Base-by-base conservation (phyloP, 2,888 invertebrate species). In the Drosophila villosipedis region DNA sequence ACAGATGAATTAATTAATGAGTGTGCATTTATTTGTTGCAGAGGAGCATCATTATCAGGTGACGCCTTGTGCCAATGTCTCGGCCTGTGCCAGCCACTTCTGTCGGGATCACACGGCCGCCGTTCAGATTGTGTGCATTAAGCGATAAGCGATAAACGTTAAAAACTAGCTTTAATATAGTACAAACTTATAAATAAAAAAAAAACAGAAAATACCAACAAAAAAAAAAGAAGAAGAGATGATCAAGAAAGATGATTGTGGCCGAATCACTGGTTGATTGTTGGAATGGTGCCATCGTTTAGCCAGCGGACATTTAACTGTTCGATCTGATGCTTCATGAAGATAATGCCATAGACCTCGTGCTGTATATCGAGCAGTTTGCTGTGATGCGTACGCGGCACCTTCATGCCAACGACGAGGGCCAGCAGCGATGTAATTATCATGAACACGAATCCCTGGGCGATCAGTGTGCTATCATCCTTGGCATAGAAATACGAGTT, bases 311-410 rank as follows among this genome's bases (percentile, higher is more conserved):
- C 89, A 79, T 92, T 92, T 6, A 92, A 65, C 70, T 92, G 92
- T 50, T 92, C 92, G 63, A 92, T 92, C 74, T 92, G 92, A 76
- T 92, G 92, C 67, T 92, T 91, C 70, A 89, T 88, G 61, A 92
- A 92, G 64, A 92, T 92, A 55, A 92, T 92, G 57, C 92, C 92
- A 47, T 92, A 80, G 12, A 92, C 73, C 31, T 84, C 89, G 62
- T 92, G 92, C 71, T 92, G 92, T 55, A 92, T 91, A 31, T 92
- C 92, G 64, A 92, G 83, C 25, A 92, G 63, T 0, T 90, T 84
- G 37, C 80, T 83, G 50, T 84, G 85, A 76, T 91, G 89, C 1
- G 92, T 92, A 6, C 92, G 88, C 0, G 92, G 92, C 57, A 92
- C 86, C 70, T 92, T 91, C 77, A 92, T 89, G 67, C 90, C 91